Evolutionary conservation across 2,797 vertebrate genomes (phyloP).

Genomic region (Hypotaenidia okinawae): DNA sequence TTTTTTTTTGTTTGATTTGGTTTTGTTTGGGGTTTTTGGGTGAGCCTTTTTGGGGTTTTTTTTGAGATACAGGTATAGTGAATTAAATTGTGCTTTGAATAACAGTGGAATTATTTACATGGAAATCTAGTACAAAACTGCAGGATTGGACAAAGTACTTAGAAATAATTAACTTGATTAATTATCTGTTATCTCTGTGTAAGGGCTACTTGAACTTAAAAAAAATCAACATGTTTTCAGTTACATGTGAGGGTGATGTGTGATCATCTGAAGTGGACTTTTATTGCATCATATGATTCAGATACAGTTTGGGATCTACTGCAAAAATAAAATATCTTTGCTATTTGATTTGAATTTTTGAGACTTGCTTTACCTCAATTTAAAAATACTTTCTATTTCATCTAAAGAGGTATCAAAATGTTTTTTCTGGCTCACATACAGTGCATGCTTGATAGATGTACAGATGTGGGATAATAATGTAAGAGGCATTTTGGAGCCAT

Average conservation of each 20-base stretch:
- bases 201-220: not conserved
- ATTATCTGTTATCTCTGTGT: not conserved
- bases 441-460: conserved; percentile 38
- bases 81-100: not conserved
- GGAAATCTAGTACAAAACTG: not conserved
- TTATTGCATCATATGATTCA: not conserved
- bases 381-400: conserved; percentile 61
- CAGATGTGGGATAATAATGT: conserved; percentile 4
- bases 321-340: conserved; percentile 61
- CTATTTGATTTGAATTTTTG: conserved; percentile 39
- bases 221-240: not conserved
- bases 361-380: conserved; percentile 42
- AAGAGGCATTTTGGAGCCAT: conserved; percentile 4
- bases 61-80: not conserved
- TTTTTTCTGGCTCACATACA: conserved; percentile 49
- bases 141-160: not conserved
- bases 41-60: not conserved
- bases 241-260: not conserved
- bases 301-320: conserved; percentile 31
- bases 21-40: too few species aligned
- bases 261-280: not conserved
- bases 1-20: too few species aligned
- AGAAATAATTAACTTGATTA: not conserved
- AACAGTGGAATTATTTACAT: not conserved
- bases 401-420: conserved; percentile 39